Base-by-base conservation (phyloP, 1,140 invertebrate genomes). In the Bombus cullumanus region DNA sequence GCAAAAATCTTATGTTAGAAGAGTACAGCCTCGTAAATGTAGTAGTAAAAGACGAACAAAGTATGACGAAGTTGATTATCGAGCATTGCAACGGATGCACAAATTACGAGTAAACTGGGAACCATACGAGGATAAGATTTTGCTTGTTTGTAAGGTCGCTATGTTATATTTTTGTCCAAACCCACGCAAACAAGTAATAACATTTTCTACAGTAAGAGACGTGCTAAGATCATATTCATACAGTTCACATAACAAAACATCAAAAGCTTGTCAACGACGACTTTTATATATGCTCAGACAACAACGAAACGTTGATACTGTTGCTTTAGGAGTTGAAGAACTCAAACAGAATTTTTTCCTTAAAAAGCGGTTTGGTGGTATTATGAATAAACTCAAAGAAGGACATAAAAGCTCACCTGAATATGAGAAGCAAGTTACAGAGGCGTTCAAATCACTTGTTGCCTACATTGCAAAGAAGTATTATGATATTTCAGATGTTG, bases 131-230 rank as follows among this genome's bases (percentile, higher is more conserved):
- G 97, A 97, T 91, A 96, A 96, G 15, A 93, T 97, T 25, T 89
- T 98, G 5, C 93, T 97, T 0, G 95, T 98, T 37, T 97, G 97
- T 84, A 97, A 97, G 81, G 97, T 97, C 0, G 97, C 97, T 0
- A 96, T 96, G 88, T 92, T 96, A 73, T 97, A 97, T 90, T 93
- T 98, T 6, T 96, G 95, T 85, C 96, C 96, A 0, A 96, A 96
- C 69, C 91, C 91, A n/a, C 93, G 94, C 4, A 95, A 95, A 83
- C 95, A 95, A 86, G 89, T 94, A 43, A 95, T 95, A 87, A 90
- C 94, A 28, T 95, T 96, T 89, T 92, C 92, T 31, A 89, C 95
- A 22, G 94, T 97, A 2, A 94, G 97, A 28, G 97, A 98, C 89
- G 90, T 97, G 8, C 90, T 98, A 1, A 96, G 97, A 81, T 89